Evolutionary conservation across 2,113 vertebrate genomes (phyloP).

Genomic region (Poicephalus meyeri): DNA sequence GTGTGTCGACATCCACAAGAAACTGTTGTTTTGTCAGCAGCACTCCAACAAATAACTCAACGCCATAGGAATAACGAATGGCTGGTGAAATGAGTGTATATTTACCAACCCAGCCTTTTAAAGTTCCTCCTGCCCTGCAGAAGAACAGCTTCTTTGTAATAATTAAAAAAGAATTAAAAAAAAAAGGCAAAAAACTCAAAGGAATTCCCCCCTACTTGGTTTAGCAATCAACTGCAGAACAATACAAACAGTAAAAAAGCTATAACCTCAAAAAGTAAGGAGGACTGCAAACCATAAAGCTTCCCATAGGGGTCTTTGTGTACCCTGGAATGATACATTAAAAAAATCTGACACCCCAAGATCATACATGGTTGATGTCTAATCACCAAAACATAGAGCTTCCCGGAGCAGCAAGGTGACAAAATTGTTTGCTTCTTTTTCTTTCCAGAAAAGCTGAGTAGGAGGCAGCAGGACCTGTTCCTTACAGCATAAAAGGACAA

Average conservation of each 20-base stretch:
- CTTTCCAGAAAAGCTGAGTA: background rate
- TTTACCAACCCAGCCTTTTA: background rate
- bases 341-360: background rate
- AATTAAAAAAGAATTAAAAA: too few species aligned
- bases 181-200: background rate
- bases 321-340: background rate
- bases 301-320: background rate
- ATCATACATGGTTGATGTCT: background rate
- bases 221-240: background rate
- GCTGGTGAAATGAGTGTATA: background rate
- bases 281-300: background rate
- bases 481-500: background rate
- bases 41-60: background rate
- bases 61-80: background rate
- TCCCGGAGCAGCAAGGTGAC: background rate
- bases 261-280: background rate
- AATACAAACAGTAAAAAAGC: background rate
- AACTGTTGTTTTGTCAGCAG: too few species aligned
- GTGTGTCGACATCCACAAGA: too few species aligned
- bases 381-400: background rate
- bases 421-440: background rate
- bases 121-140: background rate
- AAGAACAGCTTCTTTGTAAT: background rate
- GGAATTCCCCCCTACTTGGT: background rate
- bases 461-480: background rate